These are phyloP conservation scores for Drosophila cognata DNA, from an alignment of 2,888 invertebrate species.

Conservation along the genomic window DNA sequence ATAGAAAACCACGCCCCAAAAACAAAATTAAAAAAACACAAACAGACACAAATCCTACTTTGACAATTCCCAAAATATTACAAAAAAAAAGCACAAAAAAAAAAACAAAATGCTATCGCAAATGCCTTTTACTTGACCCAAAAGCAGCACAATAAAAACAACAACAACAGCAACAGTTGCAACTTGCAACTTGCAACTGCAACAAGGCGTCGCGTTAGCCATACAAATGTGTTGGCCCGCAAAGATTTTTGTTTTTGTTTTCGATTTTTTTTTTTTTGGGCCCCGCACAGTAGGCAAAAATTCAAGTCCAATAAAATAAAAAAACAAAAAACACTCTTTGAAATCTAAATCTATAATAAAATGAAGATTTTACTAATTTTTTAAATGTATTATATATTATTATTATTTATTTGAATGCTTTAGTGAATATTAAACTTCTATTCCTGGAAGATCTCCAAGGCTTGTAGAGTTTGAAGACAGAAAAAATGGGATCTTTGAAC, in stretches of 20 bases:
- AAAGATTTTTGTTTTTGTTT: conserved; percentile 12
- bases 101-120: conserved; percentile 60
- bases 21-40: conserved; percentile 1
- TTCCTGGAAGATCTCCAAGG: neutral
- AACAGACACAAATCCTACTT: conserved; percentile 44
- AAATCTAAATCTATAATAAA: neutral
- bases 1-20: conserved; percentile 34
- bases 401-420: neutral
- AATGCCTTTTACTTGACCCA: conserved; percentile 76
- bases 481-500: neutral
- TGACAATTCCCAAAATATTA: conserved; percentile 53
- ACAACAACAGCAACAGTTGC: conserved; percentile 36
- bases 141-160: conserved; percentile 49
- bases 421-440: neutral
- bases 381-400: neutral
- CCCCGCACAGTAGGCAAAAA: conserved; percentile 1
- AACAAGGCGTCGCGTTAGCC: conserved; percentile 48
- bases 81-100: conserved; percentile 19
- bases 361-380: neutral
- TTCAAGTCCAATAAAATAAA: neutral
- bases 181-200: conserved; percentile 45
- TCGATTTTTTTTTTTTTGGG: conserved; percentile 1
- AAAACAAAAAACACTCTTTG: neutral
- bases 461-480: neutral
- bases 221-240: conserved; percentile 27